These are phyloP conservation scores for Epirrhoe tristata DNA, from an alignment of 2,888 invertebrate species.

Conservation along the genomic window DNA sequence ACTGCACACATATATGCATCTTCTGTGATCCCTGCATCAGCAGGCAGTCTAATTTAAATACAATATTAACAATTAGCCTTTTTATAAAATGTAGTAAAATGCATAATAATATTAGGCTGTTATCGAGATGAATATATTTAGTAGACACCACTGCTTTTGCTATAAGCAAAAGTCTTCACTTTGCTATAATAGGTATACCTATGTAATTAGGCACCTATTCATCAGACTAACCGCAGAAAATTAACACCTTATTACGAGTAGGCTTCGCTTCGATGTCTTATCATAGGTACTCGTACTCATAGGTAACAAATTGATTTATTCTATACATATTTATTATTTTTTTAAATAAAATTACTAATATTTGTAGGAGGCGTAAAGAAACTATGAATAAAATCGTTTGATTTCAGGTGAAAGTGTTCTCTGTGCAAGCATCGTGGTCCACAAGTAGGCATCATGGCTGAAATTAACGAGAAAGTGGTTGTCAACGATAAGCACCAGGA, in stretches of 20 bases:
- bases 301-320: too few species aligned
- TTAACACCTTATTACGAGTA: constrained; percentile 22
- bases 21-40: constrained; percentile 6
- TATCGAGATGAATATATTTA: too few species aligned
- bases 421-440: constrained; percentile 19
- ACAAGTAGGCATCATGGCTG: constrained; percentile 63
- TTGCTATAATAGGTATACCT: background rate
- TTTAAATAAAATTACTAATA: too few species aligned
- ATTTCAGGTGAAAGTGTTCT: constrained; percentile 37
- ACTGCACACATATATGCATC: constrained; percentile 1
- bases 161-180: background rate
- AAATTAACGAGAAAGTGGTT: constrained; percentile 65
- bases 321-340: too few species aligned
- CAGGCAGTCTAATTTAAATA: constrained; percentile 3
- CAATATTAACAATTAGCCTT: background rate
- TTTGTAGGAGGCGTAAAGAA: too few species aligned
- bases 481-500: constrained; percentile 60
- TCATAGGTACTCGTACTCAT: background rate
- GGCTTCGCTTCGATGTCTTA: background rate
- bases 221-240: constrained; percentile 27
- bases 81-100: background rate
- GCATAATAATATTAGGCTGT: too few species aligned
- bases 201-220: background rate
- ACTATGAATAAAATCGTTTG: background rate
- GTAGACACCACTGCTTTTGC: too few species aligned